These are phyloP conservation scores for Zeugodacus cucurbitae DNA, from an alignment of 1,140 invertebrate genomes.

Conservation along the genomic window DNA sequence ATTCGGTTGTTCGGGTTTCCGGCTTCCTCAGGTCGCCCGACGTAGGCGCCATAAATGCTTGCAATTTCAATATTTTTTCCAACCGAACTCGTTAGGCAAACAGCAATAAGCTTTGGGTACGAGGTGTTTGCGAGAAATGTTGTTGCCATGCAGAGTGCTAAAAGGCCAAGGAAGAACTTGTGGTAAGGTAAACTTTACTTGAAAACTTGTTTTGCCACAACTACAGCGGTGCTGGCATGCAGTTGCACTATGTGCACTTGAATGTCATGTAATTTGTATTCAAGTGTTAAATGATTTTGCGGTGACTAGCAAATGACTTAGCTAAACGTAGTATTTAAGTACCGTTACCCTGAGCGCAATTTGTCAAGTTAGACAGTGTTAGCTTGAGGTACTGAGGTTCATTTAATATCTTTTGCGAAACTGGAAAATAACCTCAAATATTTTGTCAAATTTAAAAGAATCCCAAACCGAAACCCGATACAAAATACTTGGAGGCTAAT, in stretches of 20 bases:
- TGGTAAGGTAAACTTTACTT: not conserved
- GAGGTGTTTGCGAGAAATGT: not conserved
- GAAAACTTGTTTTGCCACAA: not conserved
- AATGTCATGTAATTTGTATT: not conserved
- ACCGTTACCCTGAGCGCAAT: too few relatives aligned
- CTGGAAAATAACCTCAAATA: too few relatives aligned
- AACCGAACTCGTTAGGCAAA: not conserved
- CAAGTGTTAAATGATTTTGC: constrained; percentile 2
- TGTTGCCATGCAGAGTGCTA: not conserved
- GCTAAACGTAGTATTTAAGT: not conserved
- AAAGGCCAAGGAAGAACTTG: not conserved
- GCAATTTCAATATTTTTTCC: not conserved
- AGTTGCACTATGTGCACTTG: not conserved
- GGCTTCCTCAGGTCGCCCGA: not conserved
- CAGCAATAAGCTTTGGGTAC: not conserved
- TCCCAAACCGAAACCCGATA: too few relatives aligned
- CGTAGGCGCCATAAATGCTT: constrained; percentile 30
- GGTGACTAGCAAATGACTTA: not conserved
- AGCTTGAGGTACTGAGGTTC: too few relatives aligned
- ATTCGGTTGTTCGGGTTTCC: constrained; percentile 33
- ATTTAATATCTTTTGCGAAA: too few relatives aligned
- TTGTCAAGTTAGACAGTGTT: too few relatives aligned
- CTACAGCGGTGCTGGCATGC: not conserved
- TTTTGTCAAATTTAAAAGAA: too few relatives aligned
- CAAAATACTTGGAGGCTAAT: too few relatives aligned